Evolutionary conservation across 2,797 vertebrate genomes (phyloP).

Genomic region (Tragopan temminckii): DNA sequence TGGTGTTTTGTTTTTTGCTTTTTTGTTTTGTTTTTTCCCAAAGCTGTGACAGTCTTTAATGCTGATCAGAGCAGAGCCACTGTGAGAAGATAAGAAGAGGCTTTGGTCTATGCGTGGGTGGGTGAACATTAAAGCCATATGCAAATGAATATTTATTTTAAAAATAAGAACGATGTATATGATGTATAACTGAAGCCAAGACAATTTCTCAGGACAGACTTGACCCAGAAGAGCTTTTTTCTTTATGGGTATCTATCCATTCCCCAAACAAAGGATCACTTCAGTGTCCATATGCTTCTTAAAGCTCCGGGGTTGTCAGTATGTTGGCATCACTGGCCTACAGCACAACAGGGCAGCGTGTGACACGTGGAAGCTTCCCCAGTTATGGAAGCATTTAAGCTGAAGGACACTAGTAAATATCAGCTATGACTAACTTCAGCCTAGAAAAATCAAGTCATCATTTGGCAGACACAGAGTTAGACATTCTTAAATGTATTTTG

Average conservation of each 20-base stretch:
- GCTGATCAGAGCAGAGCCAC: not conserved
- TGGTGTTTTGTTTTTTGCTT: no score
- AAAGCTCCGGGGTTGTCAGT: not conserved
- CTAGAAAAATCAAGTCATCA: not conserved
- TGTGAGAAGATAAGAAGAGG: not conserved
- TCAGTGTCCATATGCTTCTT: accelerated
- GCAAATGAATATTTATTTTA: not conserved
- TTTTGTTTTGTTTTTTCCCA: not conserved
- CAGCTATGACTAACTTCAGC: not conserved
- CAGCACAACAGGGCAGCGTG: accelerated
- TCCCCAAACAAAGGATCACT: not conserved
- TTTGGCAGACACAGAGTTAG: not conserved
- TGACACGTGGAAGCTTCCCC: not conserved
- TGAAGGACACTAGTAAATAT: not conserved
- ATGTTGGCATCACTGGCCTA: not conserved
- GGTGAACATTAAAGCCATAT: not conserved
- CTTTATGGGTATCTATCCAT: not conserved
- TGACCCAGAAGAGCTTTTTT: not conserved
- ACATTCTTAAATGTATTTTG: not conserved
- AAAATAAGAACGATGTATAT: not conserved
- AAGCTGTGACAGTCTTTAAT: not conserved
- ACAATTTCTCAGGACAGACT: not conserved
- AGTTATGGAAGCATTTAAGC: not conserved
- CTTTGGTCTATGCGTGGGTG: not conserved
- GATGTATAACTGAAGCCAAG: not conserved